Evolutionary conservation across 2,888 invertebrate genomes (phyloP).

Genomic region (Ceraclea dissimilis): DNA sequence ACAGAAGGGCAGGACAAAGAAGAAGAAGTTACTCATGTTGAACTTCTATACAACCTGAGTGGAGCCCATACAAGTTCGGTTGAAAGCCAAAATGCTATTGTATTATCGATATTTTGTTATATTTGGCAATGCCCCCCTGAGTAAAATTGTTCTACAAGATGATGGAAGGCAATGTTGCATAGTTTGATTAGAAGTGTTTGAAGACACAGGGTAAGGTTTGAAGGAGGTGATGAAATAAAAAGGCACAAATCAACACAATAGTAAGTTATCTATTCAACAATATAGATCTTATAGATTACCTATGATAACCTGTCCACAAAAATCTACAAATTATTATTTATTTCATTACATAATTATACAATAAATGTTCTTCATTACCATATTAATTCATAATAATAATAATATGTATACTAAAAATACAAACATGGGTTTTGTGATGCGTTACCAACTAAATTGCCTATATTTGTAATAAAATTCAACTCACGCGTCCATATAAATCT

Average conservation of each 20-base stretch:
- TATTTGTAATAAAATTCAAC: conserved; percentile 21
- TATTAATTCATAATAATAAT: conserved; percentile 10
- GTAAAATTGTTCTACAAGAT: too few species aligned
- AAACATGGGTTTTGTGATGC: conserved; percentile 18
- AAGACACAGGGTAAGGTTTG: too few species aligned
- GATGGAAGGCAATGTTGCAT: too few species aligned
- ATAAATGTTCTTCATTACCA: conserved; percentile 15
- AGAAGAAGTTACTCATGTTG: too few species aligned
- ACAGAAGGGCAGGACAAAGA: too few species aligned
- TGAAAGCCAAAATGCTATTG: too few species aligned
- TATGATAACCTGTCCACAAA: conserved; percentile 44
- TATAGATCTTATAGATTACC: conserved; percentile 40
- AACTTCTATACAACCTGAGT: too few species aligned
- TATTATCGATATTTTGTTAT: too few species aligned
- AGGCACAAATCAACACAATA: conserved; percentile 31
- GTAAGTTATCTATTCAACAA: conserved; percentile 48
- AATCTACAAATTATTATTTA: conserved; percentile 25
- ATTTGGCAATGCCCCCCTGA: too few species aligned
- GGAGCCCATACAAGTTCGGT: too few species aligned
- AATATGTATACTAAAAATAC: conserved; percentile 15
- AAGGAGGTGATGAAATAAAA: conserved; percentile 20
- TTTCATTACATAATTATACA: conserved; percentile 23
- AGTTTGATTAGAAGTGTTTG: too few species aligned
- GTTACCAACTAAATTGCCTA: conserved; percentile 19
- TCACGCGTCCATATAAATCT: not conserved